Percentiles rank a stretch among this genome's conserved stretches.
Evolutionary conservation across 2,888 invertebrate species (phyloP).

Genomic region (Molanna angustata): DNA sequence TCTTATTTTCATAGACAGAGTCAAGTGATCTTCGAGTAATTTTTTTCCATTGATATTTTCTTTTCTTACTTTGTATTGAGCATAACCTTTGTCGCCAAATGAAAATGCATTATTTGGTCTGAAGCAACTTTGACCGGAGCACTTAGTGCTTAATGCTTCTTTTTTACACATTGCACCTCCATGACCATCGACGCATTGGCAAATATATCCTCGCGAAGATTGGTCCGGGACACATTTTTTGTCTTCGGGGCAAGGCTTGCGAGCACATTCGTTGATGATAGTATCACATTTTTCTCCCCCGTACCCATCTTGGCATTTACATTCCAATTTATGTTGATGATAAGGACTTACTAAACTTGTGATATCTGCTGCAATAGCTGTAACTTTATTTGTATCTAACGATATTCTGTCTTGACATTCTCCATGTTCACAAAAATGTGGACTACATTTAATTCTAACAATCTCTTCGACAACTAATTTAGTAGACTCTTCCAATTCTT

Average conservation of each 20-base stretch:
- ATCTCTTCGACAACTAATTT: conserved; percentile 68
- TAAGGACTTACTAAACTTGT: conserved; percentile 75
- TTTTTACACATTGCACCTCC: conserved; percentile 66
- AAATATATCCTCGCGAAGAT: conserved; percentile 67
- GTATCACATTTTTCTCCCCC: conserved; percentile 77
- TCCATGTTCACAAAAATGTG: conserved; percentile 67
- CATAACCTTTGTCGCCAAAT: conserved; percentile 79
- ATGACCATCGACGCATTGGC: conserved; percentile 75
- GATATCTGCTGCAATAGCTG: conserved; percentile 68
- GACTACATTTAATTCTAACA: conserved; percentile 62
- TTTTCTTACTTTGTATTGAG: conserved; percentile 69
- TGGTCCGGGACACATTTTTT: conserved; percentile 74
- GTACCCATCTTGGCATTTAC: conserved; percentile 81
- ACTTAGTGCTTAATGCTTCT: conserved; percentile 57
- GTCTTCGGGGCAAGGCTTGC: conserved; percentile 69
- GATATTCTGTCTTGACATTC: conserved; percentile 69
- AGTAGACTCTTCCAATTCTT: conserved; percentile 64
- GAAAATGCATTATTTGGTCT: conserved; percentile 72
- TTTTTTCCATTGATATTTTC: conserved; percentile 57
- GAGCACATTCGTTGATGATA: conserved; percentile 73
- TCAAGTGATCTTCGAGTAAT: conserved; percentile 77
- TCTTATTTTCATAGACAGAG: conserved; percentile 74
- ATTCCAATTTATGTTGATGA: conserved; percentile 70
- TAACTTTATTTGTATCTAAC: conserved; percentile 60
- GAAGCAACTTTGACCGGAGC: conserved; percentile 69